Conservation (phyloP, 37 sponge, comb jelly and placozoan genomes). For the Dysidea cf. avara region DNA sequence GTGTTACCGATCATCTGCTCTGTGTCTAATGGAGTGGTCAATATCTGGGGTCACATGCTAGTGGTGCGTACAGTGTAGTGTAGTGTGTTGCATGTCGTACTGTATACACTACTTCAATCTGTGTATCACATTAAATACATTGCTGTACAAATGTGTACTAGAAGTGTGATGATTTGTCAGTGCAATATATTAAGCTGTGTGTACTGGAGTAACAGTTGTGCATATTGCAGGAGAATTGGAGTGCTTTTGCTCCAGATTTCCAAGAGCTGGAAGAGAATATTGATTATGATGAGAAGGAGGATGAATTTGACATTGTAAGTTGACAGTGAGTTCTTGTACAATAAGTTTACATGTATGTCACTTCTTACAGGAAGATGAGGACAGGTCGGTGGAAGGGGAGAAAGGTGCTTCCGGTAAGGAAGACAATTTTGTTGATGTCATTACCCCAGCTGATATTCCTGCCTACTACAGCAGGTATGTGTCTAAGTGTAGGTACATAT, state of each 20-base stretch:
- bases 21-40: constrained; percentile 91
- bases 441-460: constrained; percentile 68
- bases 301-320: constrained; percentile 92
- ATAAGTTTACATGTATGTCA: not conserved
- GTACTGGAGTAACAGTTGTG: too few relatives aligned
- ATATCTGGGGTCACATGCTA: constrained; percentile 90
- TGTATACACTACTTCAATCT: too few relatives aligned
- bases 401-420: not conserved
- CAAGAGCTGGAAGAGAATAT: constrained; percentile 97
- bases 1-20: constrained; percentile 93
- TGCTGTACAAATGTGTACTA: too few relatives aligned
- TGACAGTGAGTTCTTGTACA: too few relatives aligned
- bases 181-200: too few relatives aligned
- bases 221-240: too few relatives aligned
- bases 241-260: constrained; percentile 98
- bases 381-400: constrained; percentile 31
- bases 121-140: too few relatives aligned
- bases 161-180: too few relatives aligned
- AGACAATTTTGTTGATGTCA: constrained; percentile 57
- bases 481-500: not conserved
- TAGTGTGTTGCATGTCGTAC: too few relatives aligned
- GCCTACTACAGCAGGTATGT: constrained; percentile 90
- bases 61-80: too few relatives aligned
- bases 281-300: constrained; percentile 93
- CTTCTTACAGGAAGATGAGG: constrained; percentile 64